Conservation (phyloP, 2,888 invertebrate genomes). For the Electrophaes corylata region DNA sequence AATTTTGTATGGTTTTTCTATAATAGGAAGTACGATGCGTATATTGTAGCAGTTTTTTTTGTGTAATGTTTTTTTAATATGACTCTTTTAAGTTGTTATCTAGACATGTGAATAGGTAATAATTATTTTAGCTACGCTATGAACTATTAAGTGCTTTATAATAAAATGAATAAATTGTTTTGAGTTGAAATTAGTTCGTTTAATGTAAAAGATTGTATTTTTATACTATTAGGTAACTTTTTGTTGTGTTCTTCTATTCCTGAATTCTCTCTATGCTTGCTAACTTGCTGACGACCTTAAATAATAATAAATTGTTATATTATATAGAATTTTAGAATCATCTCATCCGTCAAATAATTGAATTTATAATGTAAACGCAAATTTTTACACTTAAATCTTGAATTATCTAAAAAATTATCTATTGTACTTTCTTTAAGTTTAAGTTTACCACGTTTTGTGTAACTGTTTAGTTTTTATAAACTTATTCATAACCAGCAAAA, state of each 20-base stretch:
- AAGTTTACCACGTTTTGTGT: too few relatives aligned
- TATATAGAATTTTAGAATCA: constrained; percentile 48
- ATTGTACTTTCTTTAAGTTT: neutral
- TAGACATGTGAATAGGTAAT: neutral
- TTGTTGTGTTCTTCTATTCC: neutral
- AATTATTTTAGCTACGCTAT: neutral
- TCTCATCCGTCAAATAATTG: constrained; percentile 60
- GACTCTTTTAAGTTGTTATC: neutral
- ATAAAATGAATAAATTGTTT: neutral
- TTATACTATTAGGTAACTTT: constrained; percentile 11
- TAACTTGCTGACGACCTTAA: constrained; percentile 10
- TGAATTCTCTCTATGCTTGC: constrained; percentile 5
- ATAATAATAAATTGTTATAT: constrained; percentile 33
- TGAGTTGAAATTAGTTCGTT: neutral
- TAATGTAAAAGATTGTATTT: constrained; percentile 23
- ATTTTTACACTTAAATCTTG: constrained; percentile 9
- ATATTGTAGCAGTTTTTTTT: neutral
- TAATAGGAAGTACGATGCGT: too few relatives aligned
- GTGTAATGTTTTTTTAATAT: constrained; percentile 15
- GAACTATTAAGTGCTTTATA: neutral
- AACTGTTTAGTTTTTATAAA: neutral
- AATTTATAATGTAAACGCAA: constrained; percentile 25
- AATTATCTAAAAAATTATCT: constrained; percentile 15
- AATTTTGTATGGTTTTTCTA: too few relatives aligned
- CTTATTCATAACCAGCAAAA: too few relatives aligned